Percentiles rank a stretch among this genome's conserved stretches.
These are phyloP conservation scores for Heliconius erato DNA, from an alignment of 2,888 invertebrate genomes.

Conservation along the genomic window DNA sequence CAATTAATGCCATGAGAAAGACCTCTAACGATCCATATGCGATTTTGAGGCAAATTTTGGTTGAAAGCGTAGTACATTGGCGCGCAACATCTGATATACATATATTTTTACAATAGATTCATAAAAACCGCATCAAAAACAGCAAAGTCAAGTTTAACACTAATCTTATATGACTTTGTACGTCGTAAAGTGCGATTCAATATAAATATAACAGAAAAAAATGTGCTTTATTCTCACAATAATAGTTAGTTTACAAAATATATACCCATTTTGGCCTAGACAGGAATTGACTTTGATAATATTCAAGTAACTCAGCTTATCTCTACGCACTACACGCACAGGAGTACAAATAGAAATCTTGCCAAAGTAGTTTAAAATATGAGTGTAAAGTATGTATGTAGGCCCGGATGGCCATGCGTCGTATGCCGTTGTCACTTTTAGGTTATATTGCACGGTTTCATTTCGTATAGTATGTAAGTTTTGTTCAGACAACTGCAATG, in stretches of 20 bases:
- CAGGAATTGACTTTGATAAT: constrained; percentile 49
- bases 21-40: neutral
- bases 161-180: neutral
- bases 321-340: constrained; percentile 59
- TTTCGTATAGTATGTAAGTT: neutral
- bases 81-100: neutral
- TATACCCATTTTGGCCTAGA: constrained; percentile 28
- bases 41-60: neutral
- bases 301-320: constrained; percentile 28
- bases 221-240: constrained; percentile 19
- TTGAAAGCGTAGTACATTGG: neutral
- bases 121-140: neutral
- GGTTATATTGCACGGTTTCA: neutral
- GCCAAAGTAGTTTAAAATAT: constrained; percentile 63
- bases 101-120: neutral
- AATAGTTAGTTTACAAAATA: constrained; percentile 11
- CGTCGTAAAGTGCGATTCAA: neutral
- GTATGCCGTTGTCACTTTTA: constrained; percentile 5
- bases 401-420: constrained; percentile 25
- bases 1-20: neutral
- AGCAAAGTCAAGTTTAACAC: neutral
- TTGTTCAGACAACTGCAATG: neutral
- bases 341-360: constrained; percentile 74
- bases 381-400: constrained; percentile 36
- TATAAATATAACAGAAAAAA: constrained; percentile 6